Evolutionary conservation across 1,140 invertebrate species (phyloP), one percentile per base, ranked within the genome.

Genomic region (Manduca sexta): DNA sequence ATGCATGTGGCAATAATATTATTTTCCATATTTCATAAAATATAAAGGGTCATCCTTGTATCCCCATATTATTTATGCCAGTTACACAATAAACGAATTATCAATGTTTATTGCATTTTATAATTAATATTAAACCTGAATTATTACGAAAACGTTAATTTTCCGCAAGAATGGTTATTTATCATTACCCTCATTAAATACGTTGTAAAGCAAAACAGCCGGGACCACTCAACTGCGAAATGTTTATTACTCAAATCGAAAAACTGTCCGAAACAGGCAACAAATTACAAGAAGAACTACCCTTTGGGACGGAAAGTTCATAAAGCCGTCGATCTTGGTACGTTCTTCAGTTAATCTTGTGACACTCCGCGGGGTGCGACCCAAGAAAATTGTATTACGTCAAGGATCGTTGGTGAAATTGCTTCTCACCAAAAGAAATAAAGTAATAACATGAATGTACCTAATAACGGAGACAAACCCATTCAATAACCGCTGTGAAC

Each of bases 371-470:
- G 48, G 64, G 56, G 47, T 53, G 44, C 50, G 43, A 55, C 60
- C 56, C 50, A 35, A 44, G 41, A 17, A 62, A 66, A 66, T 66
- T 66, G 56, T 66, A 62, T 66, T 59, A 62, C 48, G 50, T 48
- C 40, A 49, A 54, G 51, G 57, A 52, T 47, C 42, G 49, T 57
- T 52, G 35, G 52, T 60, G 43, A 61, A 67, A 67, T 67, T 67
- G 64, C 55, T 58, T 56, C 45, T 40, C 58, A 56, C 54, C 41
- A 55, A 55, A 52, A 60, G 52, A 64, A 64, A 64, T 54, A 56
- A 60, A 45, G 63, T 58, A 56, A 60, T 37, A 57, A 53, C 56
- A 51, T 53, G 50, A 45, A 55, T 57, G 16, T 51, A 51, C 29
- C 54, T 55, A 64, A 60, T 54, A 62, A 54, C 37, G 40, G 34